Conservation (phyloP, 2,888 invertebrate species). For the Linyphia triangularis region DNA sequence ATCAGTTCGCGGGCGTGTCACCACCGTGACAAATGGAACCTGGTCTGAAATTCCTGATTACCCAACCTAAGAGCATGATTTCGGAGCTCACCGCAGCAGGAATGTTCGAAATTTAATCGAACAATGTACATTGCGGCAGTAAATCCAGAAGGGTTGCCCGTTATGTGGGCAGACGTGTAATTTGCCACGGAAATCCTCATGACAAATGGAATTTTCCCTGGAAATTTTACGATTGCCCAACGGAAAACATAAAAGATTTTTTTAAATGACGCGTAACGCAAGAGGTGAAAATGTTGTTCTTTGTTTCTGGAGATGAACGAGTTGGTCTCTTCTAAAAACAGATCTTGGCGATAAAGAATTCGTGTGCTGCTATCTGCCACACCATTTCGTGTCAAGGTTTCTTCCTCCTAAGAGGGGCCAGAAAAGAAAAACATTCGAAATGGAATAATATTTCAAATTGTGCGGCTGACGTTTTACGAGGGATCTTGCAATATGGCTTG, state of each 20-base stretch:
- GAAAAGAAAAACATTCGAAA: constrained; percentile 16
- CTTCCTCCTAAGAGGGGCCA: constrained; percentile 26
- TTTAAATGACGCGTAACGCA: constrained; percentile 48
- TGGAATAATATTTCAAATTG: constrained; percentile 25
- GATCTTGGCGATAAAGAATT: constrained; percentile 54
- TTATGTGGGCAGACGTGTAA: background rate
- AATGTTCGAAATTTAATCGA: constrained; percentile 14
- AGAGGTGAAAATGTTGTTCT: constrained; percentile 54
- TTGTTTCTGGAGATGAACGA: constrained; percentile 37
- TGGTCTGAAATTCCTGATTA: background rate
- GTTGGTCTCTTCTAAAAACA: constrained; percentile 19
- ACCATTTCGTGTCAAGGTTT: constrained; percentile 54
- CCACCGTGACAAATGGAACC: no score
- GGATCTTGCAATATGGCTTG: background rate
- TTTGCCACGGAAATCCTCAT: constrained; percentile 16
- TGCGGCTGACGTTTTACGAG: background rate
- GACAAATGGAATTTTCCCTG: constrained; percentile 13
- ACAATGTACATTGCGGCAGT: constrained; percentile 18
- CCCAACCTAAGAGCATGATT: background rate
- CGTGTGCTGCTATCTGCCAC: constrained; percentile 9
- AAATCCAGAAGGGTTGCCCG: constrained; percentile 27
- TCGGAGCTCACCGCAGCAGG: background rate
- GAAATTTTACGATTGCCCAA: constrained; percentile 26
- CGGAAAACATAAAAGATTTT: constrained; percentile 17
- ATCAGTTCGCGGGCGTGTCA: background rate